Evolutionary conservation across 2,797 vertebrate species (phyloP).

Genomic region (Poeciliopsis gracilis): DNA sequence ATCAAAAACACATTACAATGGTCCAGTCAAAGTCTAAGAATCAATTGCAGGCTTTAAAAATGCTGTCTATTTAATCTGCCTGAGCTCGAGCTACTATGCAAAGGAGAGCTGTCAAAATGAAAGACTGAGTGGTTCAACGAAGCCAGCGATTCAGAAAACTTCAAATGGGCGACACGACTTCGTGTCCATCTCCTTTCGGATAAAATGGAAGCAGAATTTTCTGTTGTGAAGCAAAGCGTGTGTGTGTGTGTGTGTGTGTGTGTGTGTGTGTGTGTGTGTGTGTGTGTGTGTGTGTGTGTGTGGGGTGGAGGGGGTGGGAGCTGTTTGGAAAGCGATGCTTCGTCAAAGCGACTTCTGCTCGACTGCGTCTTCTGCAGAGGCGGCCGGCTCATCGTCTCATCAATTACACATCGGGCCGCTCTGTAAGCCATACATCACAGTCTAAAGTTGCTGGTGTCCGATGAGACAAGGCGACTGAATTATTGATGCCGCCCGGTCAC

Average conservation of each 20-base stretch:
- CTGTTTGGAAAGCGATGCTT: neutral
- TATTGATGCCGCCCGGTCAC: constrained; percentile 72
- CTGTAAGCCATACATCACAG: constrained; percentile 74
- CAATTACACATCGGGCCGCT: constrained; percentile 75
- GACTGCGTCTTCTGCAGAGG: constrained; percentile 40
- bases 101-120: neutral
- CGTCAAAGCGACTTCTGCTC: constrained; percentile 46
- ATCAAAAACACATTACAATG: neutral
- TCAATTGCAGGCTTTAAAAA: neutral
- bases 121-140: neutral
- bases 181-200: neutral
- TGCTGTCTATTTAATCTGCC: neutral
- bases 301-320: neutral
- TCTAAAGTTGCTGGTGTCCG: constrained; percentile 81
- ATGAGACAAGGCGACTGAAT: constrained; percentile 76
- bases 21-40: neutral
- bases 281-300: too few relatives aligned
- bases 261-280: neutral
- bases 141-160: neutral
- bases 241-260: too few relatives aligned
- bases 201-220: neutral
- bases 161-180: neutral
- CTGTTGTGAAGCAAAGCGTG: neutral
- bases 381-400: constrained; percentile 73
- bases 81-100: neutral